These are phyloP conservation scores for Hydrophis major DNA, from an alignment of 2,797 vertebrate species.

Conservation along the genomic window DNA sequence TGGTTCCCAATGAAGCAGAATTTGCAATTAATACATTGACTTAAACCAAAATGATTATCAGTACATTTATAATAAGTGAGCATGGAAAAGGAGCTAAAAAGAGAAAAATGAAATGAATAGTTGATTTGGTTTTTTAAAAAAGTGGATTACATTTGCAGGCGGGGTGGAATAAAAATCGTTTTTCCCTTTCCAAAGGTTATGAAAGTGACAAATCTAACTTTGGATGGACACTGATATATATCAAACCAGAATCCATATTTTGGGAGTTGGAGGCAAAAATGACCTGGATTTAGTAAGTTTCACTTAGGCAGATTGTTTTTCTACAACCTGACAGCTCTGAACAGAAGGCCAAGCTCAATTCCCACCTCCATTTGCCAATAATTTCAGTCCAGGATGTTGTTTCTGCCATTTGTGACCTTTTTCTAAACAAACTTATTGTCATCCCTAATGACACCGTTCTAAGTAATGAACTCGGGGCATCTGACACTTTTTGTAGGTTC, in stretches of 20 bases:
- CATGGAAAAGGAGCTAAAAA: background rate
- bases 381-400: background rate
- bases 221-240: background rate
- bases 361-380: background rate
- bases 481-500: no score
- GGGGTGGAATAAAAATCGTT: background rate
- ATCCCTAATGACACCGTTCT: background rate
- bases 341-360: background rate
- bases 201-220: background rate
- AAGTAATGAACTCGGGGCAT: no score
- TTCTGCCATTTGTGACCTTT: background rate
- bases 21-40: background rate
- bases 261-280: background rate
- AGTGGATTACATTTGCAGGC: background rate
- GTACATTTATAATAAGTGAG: background rate
- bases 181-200: background rate
- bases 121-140: background rate
- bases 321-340: background rate
- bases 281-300: background rate
- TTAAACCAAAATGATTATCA: background rate
- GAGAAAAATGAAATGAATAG: background rate
- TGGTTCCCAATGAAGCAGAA: background rate
- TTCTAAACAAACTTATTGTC: background rate
- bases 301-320: background rate
- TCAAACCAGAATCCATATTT: background rate